Percentiles rank a stretch among this genome's conserved stretches.
phyloP scores from a whole-genome alignment of 1,140 invertebrate species.

The Drosophila pruinosa region DNA sequence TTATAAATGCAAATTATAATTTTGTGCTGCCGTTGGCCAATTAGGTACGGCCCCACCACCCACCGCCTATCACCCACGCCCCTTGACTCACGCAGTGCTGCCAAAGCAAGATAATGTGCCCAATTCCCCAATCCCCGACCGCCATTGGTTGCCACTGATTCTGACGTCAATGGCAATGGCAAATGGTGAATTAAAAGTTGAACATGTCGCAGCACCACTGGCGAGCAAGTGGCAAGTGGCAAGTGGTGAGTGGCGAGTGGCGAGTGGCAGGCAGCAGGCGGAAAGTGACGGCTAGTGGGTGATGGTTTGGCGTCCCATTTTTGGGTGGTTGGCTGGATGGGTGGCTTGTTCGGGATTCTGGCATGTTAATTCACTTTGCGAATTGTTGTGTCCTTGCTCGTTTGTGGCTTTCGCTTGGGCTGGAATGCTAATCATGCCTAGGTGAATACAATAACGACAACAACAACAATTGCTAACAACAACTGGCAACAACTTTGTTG shows the following conservation, averaged over 20 bases:
- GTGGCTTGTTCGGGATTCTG: conserved; percentile 40
- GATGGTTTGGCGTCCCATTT: conserved; percentile 22
- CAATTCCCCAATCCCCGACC: conserved; percentile 19
- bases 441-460: conserved; percentile 34
- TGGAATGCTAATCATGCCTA: conserved; percentile 67
- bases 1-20: conserved; percentile 81
- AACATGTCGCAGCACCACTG: conserved; percentile 60
- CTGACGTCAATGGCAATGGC: conserved; percentile 65
- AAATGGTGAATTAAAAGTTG: conserved; percentile 69
- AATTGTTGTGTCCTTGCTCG: conserved; percentile 64
- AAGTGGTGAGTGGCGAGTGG: conserved; percentile 18
- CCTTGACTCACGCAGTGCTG: conserved; percentile 13
- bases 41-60: conserved; percentile 43
- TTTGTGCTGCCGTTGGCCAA: conserved; percentile 77
- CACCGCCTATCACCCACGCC: background rate
- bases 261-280: conserved; percentile 4
- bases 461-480: conserved; percentile 7
- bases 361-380: conserved; percentile 79
- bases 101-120: conserved; percentile 60
- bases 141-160: conserved; percentile 52
- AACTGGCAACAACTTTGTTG: conserved; percentile 64
- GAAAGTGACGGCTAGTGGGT: background rate
- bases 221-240: conserved; percentile 21
- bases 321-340: conserved; percentile 30
- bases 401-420: conserved; percentile 33